phyloP scores from a whole-genome alignment of 2,888 invertebrate genomes.

The Ophion obscuratus region DNA sequence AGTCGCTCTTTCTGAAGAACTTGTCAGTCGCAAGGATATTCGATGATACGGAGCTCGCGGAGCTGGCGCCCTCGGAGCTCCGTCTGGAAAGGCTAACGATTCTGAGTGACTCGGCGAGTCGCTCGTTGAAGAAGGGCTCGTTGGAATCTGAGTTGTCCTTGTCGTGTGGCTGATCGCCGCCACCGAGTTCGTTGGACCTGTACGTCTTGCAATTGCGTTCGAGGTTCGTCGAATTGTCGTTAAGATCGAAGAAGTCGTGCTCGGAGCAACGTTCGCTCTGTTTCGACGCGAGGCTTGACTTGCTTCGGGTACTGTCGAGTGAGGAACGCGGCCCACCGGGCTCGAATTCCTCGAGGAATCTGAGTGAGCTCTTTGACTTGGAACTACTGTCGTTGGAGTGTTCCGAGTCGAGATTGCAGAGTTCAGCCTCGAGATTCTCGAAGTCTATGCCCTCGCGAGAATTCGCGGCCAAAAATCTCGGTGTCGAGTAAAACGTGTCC shows the following conservation, averaged over 20 bases:
- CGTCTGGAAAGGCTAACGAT: constrained; percentile 71
- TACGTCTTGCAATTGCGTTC: no score
- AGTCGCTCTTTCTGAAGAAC: constrained; percentile 73
- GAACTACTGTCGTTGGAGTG: constrained; percentile 78
- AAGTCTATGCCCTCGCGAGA: constrained; percentile 83
- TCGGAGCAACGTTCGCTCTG: constrained; percentile 71
- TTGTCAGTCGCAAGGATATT: constrained; percentile 72
- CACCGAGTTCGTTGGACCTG: no score
- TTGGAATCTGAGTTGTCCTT: constrained; percentile 66
- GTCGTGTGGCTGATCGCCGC: constrained; percentile 63
- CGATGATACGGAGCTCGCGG: constrained; percentile 68
- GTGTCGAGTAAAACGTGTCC: constrained; percentile 64
- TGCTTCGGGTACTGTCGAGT: constrained; percentile 71
- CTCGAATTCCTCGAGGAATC: constrained; percentile 73
- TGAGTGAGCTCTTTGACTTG: constrained; percentile 76
- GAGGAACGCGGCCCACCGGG: constrained; percentile 73
- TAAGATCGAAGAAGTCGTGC: constrained; percentile 68
- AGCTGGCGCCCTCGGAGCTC: constrained; percentile 74
- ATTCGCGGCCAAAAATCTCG: constrained; percentile 79
- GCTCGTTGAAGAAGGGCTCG: constrained; percentile 66
- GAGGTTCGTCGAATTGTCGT: constrained; percentile 68
- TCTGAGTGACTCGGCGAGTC: constrained; percentile 68
- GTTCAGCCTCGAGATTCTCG: constrained; percentile 80
- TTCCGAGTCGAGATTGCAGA: constrained; percentile 79
- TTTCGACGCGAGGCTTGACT: constrained; percentile 70